A percentile compares a stretch with the other conserved stretches of the same genome.
phyloP scores from a whole-genome alignment of 2,797 vertebrate genomes.

The Onychomys torridus region DNA sequence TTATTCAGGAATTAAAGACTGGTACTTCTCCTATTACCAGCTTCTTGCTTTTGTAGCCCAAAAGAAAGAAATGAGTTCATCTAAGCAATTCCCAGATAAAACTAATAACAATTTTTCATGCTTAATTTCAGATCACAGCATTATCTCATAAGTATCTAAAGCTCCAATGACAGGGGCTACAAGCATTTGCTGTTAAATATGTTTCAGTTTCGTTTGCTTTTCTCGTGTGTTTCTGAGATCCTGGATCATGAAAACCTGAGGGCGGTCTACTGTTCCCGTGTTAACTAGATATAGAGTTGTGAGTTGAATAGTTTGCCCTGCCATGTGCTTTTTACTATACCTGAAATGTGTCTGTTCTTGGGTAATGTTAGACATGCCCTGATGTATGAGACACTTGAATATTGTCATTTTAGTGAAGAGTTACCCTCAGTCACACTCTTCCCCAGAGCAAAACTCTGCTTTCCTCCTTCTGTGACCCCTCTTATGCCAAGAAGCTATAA shows the following conservation, averaged over 20 bases:
- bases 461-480: not conserved
- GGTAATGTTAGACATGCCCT: not conserved
- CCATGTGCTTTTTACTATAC: not conserved
- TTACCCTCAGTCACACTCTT: not conserved
- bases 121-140: not conserved
- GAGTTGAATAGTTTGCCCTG: not conserved
- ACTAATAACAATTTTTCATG: not conserved
- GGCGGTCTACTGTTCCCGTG: not conserved
- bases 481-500: not conserved
- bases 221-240: not conserved
- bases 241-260: not conserved
- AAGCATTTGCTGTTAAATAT: not conserved
- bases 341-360: conserved; percentile 10
- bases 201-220: not conserved
- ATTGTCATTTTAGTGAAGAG: conserved; percentile 9
- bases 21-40: not conserved
- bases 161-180: not conserved
- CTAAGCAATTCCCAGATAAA: conserved; percentile 6
- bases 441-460: not conserved
- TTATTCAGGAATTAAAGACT: conserved; percentile 36
- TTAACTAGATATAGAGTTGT: not conserved
- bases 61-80: not conserved
- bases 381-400: not conserved
- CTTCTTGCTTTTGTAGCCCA: conserved; percentile 19
- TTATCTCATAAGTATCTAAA: not conserved